These are phyloP conservation scores for Hucho hucho DNA, from an alignment of 2,113 vertebrate species.

Conservation along the genomic window DNA sequence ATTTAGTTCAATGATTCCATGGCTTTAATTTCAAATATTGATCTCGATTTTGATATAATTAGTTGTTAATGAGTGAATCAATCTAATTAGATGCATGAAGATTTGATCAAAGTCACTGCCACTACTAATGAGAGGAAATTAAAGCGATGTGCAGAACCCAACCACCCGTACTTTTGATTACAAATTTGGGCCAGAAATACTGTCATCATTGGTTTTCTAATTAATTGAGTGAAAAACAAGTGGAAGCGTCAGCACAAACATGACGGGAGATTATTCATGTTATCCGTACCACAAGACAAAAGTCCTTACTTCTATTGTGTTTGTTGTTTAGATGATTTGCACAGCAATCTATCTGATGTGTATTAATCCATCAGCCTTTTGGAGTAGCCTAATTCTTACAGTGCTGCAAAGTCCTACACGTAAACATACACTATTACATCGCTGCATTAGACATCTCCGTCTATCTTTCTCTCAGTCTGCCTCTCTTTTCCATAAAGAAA, in stretches of 20 bases:
- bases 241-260: conserved; percentile 57
- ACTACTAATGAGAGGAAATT: conserved; percentile 54
- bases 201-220: conserved; percentile 64
- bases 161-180: conserved; percentile 63
- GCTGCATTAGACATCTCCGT: not conserved
- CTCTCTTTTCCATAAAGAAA: conserved; percentile 46
- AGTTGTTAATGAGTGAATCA: conserved; percentile 26
- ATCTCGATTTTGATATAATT: conserved; percentile 26
- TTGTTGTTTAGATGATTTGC: no score
- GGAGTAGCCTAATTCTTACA: no score
- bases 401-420: no score
- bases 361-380: no score
- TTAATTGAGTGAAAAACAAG: conserved; percentile 63
- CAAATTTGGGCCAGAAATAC: conserved; percentile 66
- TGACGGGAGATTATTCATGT: conserved; percentile 36
- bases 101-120: conserved; percentile 57
- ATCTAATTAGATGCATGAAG: conserved; percentile 17
- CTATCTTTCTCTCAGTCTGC: conserved; percentile 39
- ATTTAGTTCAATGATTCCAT: conserved; percentile 52
- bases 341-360: no score
- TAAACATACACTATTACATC: no score
- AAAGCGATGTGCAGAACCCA: conserved; percentile 58
- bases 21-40: conserved; percentile 47
- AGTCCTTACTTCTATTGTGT: not conserved
- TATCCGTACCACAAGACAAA: not conserved